phyloP scores from a whole-genome alignment of 2,113 vertebrate genomes.

The Plotosus lineatus region DNA sequence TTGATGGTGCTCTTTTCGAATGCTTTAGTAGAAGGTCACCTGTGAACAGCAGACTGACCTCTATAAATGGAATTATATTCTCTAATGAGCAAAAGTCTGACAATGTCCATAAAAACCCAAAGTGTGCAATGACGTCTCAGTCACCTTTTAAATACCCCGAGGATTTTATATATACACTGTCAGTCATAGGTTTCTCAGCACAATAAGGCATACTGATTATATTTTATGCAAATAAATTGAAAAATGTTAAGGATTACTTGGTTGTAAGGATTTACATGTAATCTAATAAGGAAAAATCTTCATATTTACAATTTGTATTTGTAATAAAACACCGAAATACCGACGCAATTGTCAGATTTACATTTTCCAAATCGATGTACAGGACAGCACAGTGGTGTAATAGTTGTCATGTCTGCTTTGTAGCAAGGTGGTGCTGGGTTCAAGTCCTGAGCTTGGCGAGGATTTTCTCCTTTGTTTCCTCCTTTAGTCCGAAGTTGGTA shows the following conservation, averaged over 20 bases:
- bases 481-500: too few species aligned
- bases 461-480: too few species aligned
- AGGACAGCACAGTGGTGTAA: too few species aligned
- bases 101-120: not conserved
- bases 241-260: not conserved
- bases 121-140: not conserved
- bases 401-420: too few species aligned
- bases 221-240: not conserved
- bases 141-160: not conserved
- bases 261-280: not conserved
- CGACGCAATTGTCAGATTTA: too few species aligned
- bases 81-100: not conserved
- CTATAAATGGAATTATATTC: conserved; percentile 5
- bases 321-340: not conserved
- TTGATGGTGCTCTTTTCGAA: conserved; percentile 34
- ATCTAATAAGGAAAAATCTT: not conserved
- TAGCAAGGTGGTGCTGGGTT: too few species aligned
- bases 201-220: not conserved
- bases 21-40: conserved; percentile 29
- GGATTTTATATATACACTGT: not conserved
- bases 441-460: too few species aligned
- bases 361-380: not conserved
- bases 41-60: conserved; percentile 15
- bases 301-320: not conserved
- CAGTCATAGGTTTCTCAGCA: not conserved